A percentile compares a stretch with the other conserved stretches of the same genome.
phyloP scores from a whole-genome alignment of 2,113 vertebrate genomes.

The Hippoglossus stenolepis region DNA sequence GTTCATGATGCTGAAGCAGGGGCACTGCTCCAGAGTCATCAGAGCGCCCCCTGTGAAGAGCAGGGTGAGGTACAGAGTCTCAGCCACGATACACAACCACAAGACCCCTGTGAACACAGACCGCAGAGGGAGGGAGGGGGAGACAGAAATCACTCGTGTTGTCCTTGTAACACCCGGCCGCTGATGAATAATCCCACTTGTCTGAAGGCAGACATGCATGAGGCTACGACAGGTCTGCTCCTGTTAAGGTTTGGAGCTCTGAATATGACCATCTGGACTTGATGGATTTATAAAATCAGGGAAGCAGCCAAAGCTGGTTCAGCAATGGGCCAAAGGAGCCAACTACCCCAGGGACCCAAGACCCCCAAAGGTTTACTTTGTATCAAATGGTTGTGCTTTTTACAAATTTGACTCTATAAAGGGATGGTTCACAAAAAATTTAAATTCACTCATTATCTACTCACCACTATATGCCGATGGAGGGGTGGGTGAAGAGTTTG shows the following conservation, averaged over 20 bases:
- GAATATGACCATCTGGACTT: not conserved
- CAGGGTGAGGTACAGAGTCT: conserved; percentile 86
- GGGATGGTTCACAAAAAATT: no score
- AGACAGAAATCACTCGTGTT: conserved; percentile 4
- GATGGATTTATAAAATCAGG: conserved; percentile 33
- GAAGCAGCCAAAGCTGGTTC: conserved; percentile 8
- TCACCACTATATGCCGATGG: no score
- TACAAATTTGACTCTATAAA: no score
- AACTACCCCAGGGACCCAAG: not conserved
- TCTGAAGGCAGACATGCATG: not conserved
- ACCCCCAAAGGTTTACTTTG: not conserved
- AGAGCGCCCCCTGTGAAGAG: conserved; percentile 84
- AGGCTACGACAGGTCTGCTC: conserved; percentile 22
- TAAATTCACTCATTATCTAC: no score
- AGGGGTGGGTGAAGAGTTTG: no score
- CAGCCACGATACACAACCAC: conserved; percentile 89
- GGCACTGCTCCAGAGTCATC: conserved; percentile 85
- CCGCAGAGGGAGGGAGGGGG: not conserved
- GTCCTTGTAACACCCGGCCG: conserved; percentile 7
- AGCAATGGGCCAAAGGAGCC: not conserved
- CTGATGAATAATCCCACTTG: conserved; percentile 33
- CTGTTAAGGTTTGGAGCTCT: conserved; percentile 22
- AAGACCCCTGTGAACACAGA: conserved; percentile 82
- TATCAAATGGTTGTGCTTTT: not conserved
- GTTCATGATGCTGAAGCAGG: conserved; percentile 82